Conservation (phyloP, 2,888 invertebrate genomes). For the Eurytoma adleriae region DNA sequence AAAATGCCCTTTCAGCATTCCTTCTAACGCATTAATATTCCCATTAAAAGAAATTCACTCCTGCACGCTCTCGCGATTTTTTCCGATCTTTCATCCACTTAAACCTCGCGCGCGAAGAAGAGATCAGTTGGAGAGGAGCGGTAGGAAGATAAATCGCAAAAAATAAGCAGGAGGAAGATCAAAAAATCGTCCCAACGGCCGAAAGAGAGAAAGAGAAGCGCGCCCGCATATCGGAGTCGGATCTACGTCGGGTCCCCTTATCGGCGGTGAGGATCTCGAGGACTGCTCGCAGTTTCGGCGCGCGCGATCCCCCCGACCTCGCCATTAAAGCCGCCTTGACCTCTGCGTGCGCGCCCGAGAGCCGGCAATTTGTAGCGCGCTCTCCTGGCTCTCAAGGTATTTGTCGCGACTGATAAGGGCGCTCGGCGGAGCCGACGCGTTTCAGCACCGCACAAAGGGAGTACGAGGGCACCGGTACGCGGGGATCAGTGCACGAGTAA, state of each 20-base stretch:
- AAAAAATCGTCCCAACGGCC: background rate
- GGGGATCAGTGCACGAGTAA: background rate
- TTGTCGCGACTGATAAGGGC: slow-evolving; percentile 37
- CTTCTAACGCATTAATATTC: too few relatives aligned
- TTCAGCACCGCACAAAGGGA: background rate
- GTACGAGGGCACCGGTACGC: too few relatives aligned
- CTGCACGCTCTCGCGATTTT: background rate
- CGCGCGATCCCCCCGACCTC: background rate
- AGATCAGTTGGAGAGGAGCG: background rate
- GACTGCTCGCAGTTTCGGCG: slow-evolving; percentile 26
- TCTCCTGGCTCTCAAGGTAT: slow-evolving; percentile 19
- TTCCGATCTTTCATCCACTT: too few relatives aligned
- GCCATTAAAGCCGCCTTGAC: slow-evolving; percentile 38
- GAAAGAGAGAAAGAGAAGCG: background rate
- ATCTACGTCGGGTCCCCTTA: slow-evolving; percentile 25
- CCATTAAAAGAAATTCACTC: too few relatives aligned
- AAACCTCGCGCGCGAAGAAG: background rate
- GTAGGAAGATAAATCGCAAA: background rate
- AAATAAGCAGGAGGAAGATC: background rate
- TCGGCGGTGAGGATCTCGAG: slow-evolving; percentile 41
- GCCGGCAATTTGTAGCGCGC: slow-evolving; percentile 35
- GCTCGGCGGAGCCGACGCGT: background rate
- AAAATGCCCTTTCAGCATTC: too few relatives aligned
- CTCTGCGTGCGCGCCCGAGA: slow-evolving; percentile 4
- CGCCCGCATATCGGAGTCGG: slow-evolving; percentile 23